These are phyloP conservation scores for Whitmania pigra DNA, from an alignment of 1,140 invertebrate genomes.

Conservation along the genomic window DNA sequence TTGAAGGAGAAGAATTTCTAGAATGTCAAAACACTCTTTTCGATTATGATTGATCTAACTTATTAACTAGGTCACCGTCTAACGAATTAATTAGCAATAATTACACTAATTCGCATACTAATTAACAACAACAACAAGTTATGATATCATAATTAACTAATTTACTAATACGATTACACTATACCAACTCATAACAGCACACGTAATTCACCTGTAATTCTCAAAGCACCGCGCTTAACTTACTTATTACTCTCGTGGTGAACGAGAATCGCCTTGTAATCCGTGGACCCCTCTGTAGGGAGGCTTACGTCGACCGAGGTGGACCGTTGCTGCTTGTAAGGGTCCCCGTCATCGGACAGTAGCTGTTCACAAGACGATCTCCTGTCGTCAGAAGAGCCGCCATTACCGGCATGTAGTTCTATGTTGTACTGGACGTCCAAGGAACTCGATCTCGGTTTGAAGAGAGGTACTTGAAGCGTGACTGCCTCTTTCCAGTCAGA, in stretches of 20 bases:
- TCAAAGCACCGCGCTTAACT: too few relatives aligned
- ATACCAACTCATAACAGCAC: too few relatives aligned
- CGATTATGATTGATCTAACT: too few relatives aligned
- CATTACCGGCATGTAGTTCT: slow-evolving; percentile 14
- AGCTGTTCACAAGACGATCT: slow-evolving; percentile 26
- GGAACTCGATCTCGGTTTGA: slow-evolving; percentile 36
- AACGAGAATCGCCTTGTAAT: slow-evolving; percentile 56
- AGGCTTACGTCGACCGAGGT: slow-evolving; percentile 77
- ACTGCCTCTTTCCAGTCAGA: slow-evolving; percentile 21
- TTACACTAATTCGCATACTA: too few relatives aligned
- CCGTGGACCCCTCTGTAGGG: slow-evolving; percentile 67
- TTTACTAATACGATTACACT: too few relatives aligned
- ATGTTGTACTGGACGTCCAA: slow-evolving; percentile 30
- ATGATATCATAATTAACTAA: too few relatives aligned
- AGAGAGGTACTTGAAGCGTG: slow-evolving; percentile 35
- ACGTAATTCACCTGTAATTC: too few relatives aligned
- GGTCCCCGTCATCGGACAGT: slow-evolving; percentile 26
- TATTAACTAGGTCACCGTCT: too few relatives aligned
- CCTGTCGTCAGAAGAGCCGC: slow-evolving; percentile 17
- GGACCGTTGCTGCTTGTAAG: slow-evolving; percentile 48
- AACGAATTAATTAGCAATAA: too few relatives aligned
- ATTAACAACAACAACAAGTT: too few relatives aligned
- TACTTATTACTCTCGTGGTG: background rate
- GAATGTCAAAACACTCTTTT: too few relatives aligned
- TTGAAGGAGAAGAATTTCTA: too few relatives aligned